Base-by-base conservation (phyloP, 1,140 invertebrate species). In the Papilio dardanus region DNA sequence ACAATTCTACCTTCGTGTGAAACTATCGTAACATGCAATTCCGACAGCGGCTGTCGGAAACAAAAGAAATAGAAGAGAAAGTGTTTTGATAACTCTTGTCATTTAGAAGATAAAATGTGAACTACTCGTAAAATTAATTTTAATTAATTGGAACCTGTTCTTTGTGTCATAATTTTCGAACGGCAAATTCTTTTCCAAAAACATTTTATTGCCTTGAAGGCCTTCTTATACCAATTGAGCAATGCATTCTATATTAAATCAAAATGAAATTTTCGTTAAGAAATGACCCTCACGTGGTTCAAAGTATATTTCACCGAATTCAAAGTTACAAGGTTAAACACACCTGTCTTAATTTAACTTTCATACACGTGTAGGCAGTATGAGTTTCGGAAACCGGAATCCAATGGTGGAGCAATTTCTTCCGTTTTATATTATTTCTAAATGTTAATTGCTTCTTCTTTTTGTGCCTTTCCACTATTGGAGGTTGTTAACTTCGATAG, bases 21-120 rank as follows among this genome's bases (percentile, higher is more conserved):
- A 40, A 40, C 37, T n/a, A n/a, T n/a, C n/a, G n/a, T n/a, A 33
- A 16, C 37, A 16, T 3, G 2, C 3, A 40, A 3, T 16, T 40
- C 37, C 16, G 14, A 40, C 46, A 50, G 16, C 46, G n/a, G 46
- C 46, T 50, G 46, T 50, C 46, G 46, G 46, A 50, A 50, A 50
- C 46, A n/a, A 50, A 50, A 50, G 16, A 46, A 46, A 46, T 46
- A 12, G 12, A 46, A 46, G 16, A 46, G n/a, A 50, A 19, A 50
- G 42, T 42, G 46, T 50, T 21, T 19, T 50, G n/a, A 50, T 50
- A 50, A 21, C 46, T 50, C 16, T 19, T 50, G 46, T 21, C 46
- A 19, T 50, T 50, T 50, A n/a, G 16, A 50, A 50, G 46, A 50
- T 21, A 7, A 50, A 6, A 0, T 16, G 46, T 0, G 21, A 19